These are phyloP conservation scores for Montipora foliosa DNA, from an alignment of 64 coral and sea anemone genomes.

Conservation along the genomic window DNA sequence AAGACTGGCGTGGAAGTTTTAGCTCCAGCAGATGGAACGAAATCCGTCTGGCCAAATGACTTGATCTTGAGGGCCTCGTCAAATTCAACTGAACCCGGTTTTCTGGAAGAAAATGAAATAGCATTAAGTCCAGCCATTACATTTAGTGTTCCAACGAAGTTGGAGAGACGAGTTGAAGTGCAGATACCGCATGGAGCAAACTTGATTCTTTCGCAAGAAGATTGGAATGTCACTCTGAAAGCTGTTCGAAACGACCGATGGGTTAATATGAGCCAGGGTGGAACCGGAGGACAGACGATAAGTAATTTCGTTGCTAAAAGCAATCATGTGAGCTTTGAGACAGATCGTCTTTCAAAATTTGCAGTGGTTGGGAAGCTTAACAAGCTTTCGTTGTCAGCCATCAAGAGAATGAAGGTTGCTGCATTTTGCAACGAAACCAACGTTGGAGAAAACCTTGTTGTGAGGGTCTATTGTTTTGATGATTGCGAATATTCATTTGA, in stretches of 20 bases:
- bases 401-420: slow-evolving; percentile 58
- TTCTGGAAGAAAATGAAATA: slow-evolving; percentile 8
- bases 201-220: background rate
- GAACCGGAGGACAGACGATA: background rate
- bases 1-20: slow-evolving; percentile 26
- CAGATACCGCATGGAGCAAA: slow-evolving; percentile 50
- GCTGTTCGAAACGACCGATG: background rate
- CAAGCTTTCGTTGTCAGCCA: background rate
- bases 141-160: slow-evolving; percentile 6
- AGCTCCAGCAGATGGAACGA: background rate
- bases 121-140: slow-evolving; percentile 17
- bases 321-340: slow-evolving; percentile 40
- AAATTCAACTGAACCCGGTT: background rate
- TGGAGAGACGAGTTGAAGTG: background rate
- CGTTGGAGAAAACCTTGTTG: slow-evolving; percentile 28
- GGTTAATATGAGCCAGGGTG: background rate
- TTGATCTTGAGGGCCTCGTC: background rate
- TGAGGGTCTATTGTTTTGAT: slow-evolving; percentile 46
- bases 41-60: background rate
- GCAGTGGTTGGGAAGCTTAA: slow-evolving; percentile 32
- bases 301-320: background rate
- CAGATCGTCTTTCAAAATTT: slow-evolving; percentile 27
- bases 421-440: slow-evolving; percentile 26
- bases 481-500: slow-evolving; percentile 44
- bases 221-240: slow-evolving; percentile 35